phyloP scores from a whole-genome alignment of 2,888 invertebrate species.

The Brenthis daphne region DNA sequence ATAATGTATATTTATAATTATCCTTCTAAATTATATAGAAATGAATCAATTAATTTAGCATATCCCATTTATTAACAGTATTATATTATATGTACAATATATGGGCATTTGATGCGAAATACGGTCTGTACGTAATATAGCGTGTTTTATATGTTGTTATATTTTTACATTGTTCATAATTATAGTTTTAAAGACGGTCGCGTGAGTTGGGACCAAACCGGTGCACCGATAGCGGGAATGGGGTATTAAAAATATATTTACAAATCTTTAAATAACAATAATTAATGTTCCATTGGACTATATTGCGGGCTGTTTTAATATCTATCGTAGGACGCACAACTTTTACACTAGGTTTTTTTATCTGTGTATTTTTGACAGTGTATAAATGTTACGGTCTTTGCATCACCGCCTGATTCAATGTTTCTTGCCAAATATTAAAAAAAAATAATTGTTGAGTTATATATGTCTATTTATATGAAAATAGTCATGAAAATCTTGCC shows the following conservation, averaged over 20 bases:
- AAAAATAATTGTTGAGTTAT: slow-evolving; percentile 13
- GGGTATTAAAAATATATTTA: slow-evolving; percentile 48
- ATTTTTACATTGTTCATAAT: slow-evolving; percentile 44
- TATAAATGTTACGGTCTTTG: slow-evolving; percentile 47
- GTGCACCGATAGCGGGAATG: slow-evolving; percentile 66
- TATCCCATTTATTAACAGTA: slow-evolving; percentile 65
- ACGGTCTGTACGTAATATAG: slow-evolving; percentile 69
- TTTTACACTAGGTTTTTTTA: slow-evolving; percentile 43
- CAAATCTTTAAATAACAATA: slow-evolving; percentile 35
- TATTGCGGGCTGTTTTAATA: slow-evolving; percentile 62
- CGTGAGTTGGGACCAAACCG: slow-evolving; percentile 75
- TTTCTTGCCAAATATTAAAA: slow-evolving; percentile 42
- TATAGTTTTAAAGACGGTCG: slow-evolving; percentile 44
- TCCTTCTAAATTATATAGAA: slow-evolving; percentile 35
- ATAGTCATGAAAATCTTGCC: slow-evolving; percentile 26
- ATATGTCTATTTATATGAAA: slow-evolving; percentile 9
- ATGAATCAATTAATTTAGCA: slow-evolving; percentile 72
- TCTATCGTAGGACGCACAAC: slow-evolving; percentile 52
- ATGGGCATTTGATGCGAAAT: slow-evolving; percentile 70
- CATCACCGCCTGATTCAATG: slow-evolving; percentile 45
- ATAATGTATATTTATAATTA: slow-evolving; percentile 9
- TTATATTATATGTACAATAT: slow-evolving; percentile 46
- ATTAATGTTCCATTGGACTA: slow-evolving; percentile 47
- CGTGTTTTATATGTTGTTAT: slow-evolving; percentile 53
- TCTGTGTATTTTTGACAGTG: slow-evolving; percentile 43